Evolutionary conservation across 2,888 invertebrate species (phyloP).

Genomic region (Lysandra coridon): DNA sequence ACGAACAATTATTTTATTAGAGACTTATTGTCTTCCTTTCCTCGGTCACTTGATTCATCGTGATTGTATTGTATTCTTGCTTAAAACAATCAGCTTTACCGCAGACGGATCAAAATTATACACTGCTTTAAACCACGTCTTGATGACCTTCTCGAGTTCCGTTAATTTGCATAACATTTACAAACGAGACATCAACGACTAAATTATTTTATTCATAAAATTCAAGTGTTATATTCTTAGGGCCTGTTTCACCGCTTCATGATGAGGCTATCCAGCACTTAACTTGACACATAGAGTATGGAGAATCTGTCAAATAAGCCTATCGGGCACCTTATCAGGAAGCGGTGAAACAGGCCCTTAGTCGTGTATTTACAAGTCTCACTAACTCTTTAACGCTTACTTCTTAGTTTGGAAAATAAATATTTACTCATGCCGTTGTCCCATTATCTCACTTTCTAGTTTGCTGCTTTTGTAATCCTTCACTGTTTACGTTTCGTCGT

Average conservation of each 20-base stretch:
- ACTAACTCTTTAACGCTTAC: background rate
- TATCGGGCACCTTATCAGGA: no score
- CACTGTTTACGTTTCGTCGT: constrained; percentile 17
- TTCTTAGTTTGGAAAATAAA: background rate
- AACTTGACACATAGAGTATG: no score
- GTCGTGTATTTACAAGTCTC: background rate
- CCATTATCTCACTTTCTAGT: background rate
- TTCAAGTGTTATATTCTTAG: background rate
- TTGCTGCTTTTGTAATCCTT: constrained; percentile 5
- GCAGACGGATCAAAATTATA: constrained; percentile 14
- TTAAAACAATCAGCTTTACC: background rate
- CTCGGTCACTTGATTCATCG: constrained; percentile 33
- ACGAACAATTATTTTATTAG: constrained; percentile 41
- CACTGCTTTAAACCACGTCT: background rate
- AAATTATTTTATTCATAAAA: background rate
- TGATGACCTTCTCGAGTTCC: constrained; percentile 26
- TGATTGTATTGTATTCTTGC: constrained; percentile 11
- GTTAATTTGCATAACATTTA: constrained; percentile 2
- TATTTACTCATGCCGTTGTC: background rate
- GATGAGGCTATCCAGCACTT: no score
- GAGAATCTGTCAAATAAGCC: no score
- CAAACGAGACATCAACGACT: background rate
- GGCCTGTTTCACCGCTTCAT: no score
- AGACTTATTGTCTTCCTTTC: constrained; percentile 32
- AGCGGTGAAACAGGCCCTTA: background rate